phyloP scores from a whole-genome alignment of 2,888 invertebrate species.

The Artemia sinica region DNA sequence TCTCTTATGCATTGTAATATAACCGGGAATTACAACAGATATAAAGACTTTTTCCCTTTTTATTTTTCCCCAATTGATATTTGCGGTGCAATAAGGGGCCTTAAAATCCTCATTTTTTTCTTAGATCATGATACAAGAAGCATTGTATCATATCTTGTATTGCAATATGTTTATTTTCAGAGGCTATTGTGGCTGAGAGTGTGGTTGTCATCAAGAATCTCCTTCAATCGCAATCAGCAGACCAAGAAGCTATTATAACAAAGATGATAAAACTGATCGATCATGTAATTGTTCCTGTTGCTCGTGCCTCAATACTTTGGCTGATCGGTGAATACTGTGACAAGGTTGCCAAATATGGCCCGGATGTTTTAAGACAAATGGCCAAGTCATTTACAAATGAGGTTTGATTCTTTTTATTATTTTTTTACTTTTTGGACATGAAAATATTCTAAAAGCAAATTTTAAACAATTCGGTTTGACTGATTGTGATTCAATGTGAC shows the following conservation, averaged over 20 bases:
- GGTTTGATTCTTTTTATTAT: conserved; percentile 32
- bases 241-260: conserved; percentile 66
- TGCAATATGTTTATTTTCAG: conserved; percentile 35
- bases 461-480: background rate
- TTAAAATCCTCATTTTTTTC: no score
- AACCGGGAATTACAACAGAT: no score
- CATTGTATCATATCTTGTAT: no score
- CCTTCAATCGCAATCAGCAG: conserved; percentile 58
- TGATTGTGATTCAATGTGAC: background rate
- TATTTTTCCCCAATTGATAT: no score
- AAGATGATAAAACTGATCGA: conserved; percentile 70
- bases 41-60: no score
- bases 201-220: conserved; percentile 70
- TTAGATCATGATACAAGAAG: no score
- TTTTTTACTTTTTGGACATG: no score
- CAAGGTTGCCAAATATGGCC: conserved; percentile 64
- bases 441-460: conserved; percentile 9
- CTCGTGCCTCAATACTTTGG: conserved; percentile 83
- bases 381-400: conserved; percentile 71
- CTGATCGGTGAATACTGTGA: conserved; percentile 73
- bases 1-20: no score
- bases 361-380: conserved; percentile 72
- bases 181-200: conserved; percentile 76
- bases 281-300: conserved; percentile 66
- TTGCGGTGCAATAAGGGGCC: no score